A percentile compares a stretch with the other conserved stretches of the same genome.
Evolutionary conservation across 92 coral and sea anemone species (phyloP).

Genomic region (Phenganax subtilis): DNA sequence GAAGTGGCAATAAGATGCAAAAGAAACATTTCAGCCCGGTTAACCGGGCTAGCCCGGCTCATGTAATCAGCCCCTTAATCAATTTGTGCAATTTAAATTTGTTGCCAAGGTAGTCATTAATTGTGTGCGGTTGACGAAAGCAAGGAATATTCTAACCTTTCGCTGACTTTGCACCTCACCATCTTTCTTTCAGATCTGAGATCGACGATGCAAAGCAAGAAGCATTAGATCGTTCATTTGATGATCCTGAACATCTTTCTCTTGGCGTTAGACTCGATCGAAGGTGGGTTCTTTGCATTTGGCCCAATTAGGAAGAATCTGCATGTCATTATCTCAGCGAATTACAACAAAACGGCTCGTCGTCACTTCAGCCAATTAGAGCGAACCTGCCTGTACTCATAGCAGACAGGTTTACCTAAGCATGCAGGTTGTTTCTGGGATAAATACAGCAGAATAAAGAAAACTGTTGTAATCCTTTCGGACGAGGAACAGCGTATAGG

Average conservation of each 20-base stretch:
- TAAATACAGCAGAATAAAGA: no score
- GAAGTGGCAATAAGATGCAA: no score
- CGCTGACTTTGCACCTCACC: neutral
- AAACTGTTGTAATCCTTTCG: no score
- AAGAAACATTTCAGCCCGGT: no score
- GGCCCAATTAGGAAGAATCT: no score
- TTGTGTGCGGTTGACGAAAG: no score
- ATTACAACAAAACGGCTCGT: no score
- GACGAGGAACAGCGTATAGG: no score
- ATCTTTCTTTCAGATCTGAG: slow-evolving; percentile 62
- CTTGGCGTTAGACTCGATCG: slow-evolving; percentile 91
- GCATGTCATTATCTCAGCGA: no score
- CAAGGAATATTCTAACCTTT: neutral
- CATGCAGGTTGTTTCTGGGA: no score
- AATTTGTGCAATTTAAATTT: neutral
- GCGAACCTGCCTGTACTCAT: neutral
- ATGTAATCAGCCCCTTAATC: neutral
- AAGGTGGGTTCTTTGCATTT: slow-evolving; percentile 52
- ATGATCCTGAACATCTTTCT: slow-evolving; percentile 81
- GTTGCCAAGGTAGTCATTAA: no score
- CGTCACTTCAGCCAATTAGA: neutral
- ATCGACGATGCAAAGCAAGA: slow-evolving; percentile 88
- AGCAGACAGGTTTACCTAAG: neutral
- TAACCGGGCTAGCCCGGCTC: no score
- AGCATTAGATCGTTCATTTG: slow-evolving; percentile 88